A percentile compares a stretch with the other conserved stretches of the same genome.
Conservation (phyloP, 64 coral and sea anemone species). For the Porites australiensis region DNA sequence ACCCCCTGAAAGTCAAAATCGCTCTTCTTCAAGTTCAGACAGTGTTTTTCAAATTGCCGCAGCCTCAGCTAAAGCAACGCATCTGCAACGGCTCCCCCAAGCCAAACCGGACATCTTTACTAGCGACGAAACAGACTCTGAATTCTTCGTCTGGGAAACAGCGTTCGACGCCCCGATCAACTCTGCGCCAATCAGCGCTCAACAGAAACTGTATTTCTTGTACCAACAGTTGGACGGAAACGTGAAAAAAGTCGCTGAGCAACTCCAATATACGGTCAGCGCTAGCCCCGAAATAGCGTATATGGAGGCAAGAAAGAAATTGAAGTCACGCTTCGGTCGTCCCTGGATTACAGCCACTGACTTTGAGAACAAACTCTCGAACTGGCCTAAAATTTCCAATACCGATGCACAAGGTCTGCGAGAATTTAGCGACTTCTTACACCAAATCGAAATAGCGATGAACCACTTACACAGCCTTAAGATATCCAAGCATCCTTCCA, state of each 20-base stretch:
- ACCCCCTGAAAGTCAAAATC: no score
- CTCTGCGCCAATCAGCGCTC: slow-evolving; percentile 55
- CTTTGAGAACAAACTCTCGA: slow-evolving; percentile 68
- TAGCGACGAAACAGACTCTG: slow-evolving; percentile 56
- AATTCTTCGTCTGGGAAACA: slow-evolving; percentile 83
- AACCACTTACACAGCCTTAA: slow-evolving; percentile 22
- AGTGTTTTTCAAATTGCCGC: slow-evolving; percentile 34
- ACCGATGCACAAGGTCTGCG: slow-evolving; percentile 50
- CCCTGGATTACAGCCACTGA: slow-evolving; percentile 49
- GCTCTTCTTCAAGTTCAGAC: no score
- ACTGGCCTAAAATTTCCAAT: slow-evolving; percentile 44
- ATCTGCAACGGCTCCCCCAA: slow-evolving; percentile 72
- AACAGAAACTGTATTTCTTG: slow-evolving; percentile 66
- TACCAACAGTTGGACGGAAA: slow-evolving; percentile 65
- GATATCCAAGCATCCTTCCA: slow-evolving; percentile 70
- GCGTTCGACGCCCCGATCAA: slow-evolving; percentile 78
- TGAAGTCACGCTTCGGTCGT: slow-evolving; percentile 58
- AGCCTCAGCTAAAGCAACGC: slow-evolving; percentile 61
- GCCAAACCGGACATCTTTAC: slow-evolving; percentile 79
- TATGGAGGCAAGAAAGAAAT: slow-evolving; percentile 62
- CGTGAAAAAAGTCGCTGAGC: slow-evolving; percentile 72
- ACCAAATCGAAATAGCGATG: slow-evolving; percentile 68
- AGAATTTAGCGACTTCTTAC: slow-evolving; percentile 64
- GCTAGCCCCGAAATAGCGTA: slow-evolving; percentile 59
- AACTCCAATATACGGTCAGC: slow-evolving; percentile 65